phyloP scores from a whole-genome alignment of 2,888 invertebrate genomes.

The Drosophila monieri region DNA sequence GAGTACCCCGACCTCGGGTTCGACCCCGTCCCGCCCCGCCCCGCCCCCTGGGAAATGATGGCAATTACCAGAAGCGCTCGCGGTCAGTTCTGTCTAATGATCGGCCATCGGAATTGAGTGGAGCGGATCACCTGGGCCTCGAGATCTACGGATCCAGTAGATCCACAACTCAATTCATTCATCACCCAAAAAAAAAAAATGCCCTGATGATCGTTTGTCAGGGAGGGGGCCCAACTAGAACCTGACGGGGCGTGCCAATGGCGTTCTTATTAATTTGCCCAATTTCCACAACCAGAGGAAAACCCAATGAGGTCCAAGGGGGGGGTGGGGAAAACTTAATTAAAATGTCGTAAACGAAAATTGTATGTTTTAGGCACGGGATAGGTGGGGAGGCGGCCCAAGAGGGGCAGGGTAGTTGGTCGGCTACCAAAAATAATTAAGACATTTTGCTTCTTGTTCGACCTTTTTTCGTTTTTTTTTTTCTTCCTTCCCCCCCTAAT shows the following conservation, averaged over 20 bases:
- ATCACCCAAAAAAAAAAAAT: conserved; percentile 59
- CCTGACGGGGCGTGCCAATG: conserved; percentile 74
- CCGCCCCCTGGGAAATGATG: conserved; percentile 56
- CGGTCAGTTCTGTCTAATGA: conserved; percentile 49
- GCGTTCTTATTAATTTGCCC: conserved; percentile 75
- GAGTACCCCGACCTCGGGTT: background rate
- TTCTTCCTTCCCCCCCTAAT: background rate
- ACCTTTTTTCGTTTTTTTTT: conserved; percentile 21
- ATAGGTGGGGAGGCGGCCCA: conserved; percentile 11
- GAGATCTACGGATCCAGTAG: conserved; percentile 11
- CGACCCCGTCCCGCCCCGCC: background rate
- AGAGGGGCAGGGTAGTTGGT: conserved; percentile 27
- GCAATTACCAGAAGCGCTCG: conserved; percentile 72
- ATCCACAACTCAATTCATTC: conserved; percentile 68
- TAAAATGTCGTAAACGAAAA: conserved; percentile 80
- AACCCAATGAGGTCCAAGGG: background rate
- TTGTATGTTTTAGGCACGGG: conserved; percentile 64
- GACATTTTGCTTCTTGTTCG: conserved; percentile 68
- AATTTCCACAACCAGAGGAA: conserved; percentile 59
- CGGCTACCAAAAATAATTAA: conserved; percentile 75
- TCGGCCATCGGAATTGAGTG: conserved; percentile 22
- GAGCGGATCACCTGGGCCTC: conserved; percentile 33
- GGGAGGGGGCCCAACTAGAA: conserved; percentile 21
- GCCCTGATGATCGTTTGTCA: conserved; percentile 51
- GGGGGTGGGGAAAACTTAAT: conserved; percentile 65